These are phyloP conservation scores for Upupa epops DNA, from an alignment of 2,113 vertebrate genomes.

Conservation along the genomic window DNA sequence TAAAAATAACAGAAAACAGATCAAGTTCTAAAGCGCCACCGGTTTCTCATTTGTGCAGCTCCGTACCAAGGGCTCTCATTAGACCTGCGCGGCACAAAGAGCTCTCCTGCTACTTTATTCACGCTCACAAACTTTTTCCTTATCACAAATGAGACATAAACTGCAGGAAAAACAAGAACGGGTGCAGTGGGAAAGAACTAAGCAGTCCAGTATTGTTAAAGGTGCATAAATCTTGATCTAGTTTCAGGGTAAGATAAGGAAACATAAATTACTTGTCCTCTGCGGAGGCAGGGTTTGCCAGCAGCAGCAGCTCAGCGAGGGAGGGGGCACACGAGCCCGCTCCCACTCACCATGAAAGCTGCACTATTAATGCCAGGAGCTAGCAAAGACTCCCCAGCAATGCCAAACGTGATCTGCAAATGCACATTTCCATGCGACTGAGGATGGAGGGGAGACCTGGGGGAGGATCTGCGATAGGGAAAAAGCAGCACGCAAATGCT, in stretches of 20 bases:
- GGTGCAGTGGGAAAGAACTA: not conserved
- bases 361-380: not conserved
- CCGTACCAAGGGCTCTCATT: not conserved
- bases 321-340: not conserved
- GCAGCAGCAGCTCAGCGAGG: not conserved
- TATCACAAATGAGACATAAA: slow-evolving; percentile 42
- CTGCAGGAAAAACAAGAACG: not conserved
- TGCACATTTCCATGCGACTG: not conserved
- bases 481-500: not conserved
- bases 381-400: not conserved
- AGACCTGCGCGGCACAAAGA: not conserved
- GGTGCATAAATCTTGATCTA: not conserved
- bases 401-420: not conserved
- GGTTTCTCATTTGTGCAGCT: slow-evolving; percentile 25
- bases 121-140: slow-evolving; percentile 3
- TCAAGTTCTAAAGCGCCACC: not conserved
- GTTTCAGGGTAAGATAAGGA: slow-evolving; percentile 4
- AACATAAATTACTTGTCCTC: not conserved
- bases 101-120: not conserved
- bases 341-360: not conserved
- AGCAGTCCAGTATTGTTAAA: not conserved
- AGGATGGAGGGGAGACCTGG: not conserved
- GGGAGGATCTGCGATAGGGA: not conserved
- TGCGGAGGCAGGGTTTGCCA: not conserved
- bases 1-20: slow-evolving; percentile 49